Evolutionary conservation across 2,888 invertebrate species (phyloP).

Genomic region (Tetanocera ferruginea): DNA sequence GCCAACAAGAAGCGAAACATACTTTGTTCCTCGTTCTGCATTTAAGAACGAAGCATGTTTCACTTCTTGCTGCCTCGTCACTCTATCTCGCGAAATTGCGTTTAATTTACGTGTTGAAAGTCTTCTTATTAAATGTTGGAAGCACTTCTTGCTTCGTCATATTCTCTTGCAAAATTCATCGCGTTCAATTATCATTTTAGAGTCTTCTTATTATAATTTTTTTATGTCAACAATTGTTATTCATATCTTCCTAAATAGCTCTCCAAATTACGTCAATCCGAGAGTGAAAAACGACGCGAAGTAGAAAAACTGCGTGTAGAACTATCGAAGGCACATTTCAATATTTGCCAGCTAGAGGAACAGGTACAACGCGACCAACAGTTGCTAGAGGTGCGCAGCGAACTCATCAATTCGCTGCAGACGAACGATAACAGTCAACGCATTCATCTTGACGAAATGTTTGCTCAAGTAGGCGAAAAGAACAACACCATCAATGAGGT

Average conservation of each 20-base stretch:
- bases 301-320: slow-evolving; percentile 53
- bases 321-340: slow-evolving; percentile 51
- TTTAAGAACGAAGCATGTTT: no score
- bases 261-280: slow-evolving; percentile 46
- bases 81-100: no score
- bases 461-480: slow-evolving; percentile 56
- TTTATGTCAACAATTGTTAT: neutral
- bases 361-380: slow-evolving; percentile 56
- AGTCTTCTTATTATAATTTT: neutral
- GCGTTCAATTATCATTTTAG: neutral
- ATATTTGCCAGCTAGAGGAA: slow-evolving; percentile 56
- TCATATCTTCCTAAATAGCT: slow-evolving; percentile 32
- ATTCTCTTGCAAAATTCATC: neutral
- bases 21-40: no score
- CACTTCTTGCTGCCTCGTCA: no score
- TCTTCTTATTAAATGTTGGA: neutral
- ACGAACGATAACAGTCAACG: slow-evolving; percentile 56
- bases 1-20: no score
- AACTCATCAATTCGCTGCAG: slow-evolving; percentile 61
- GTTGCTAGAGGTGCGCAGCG: slow-evolving; percentile 57
- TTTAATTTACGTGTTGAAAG: no score
- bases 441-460: slow-evolving; percentile 56
- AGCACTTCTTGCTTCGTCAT: neutral
- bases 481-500: slow-evolving; percentile 54
- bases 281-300: slow-evolving; percentile 52